Percentiles rank a stretch among this genome's conserved stretches.
Evolutionary conservation across 2,113 vertebrate species (phyloP).

Genomic region (Sander lucioperca): DNA sequence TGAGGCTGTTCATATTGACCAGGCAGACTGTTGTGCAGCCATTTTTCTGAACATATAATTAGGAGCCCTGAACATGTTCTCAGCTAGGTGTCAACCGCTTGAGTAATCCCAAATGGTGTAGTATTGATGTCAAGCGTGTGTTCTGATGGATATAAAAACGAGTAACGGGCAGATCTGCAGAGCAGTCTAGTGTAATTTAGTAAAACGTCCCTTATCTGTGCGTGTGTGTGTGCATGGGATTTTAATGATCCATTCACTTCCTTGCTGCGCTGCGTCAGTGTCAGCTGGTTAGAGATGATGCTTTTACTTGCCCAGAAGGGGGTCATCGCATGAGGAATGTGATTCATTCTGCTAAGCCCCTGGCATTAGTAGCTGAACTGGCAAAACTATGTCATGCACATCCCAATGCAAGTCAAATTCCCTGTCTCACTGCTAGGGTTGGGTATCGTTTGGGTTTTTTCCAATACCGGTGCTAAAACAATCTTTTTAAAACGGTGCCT

Average conservation of each 20-base stretch:
- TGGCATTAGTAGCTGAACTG: conserved; percentile 47
- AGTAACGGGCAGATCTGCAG: neutral
- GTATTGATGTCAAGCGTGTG: neutral
- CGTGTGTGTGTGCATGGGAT: conserved; percentile 6
- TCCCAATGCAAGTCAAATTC: neutral
- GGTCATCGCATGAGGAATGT: conserved; percentile 46
- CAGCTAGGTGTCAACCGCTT: neutral
- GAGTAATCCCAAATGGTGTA: neutral
- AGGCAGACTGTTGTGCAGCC: neutral
- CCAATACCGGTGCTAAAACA: too few species aligned
- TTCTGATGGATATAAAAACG: conserved; percentile 7
- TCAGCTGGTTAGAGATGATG: conserved; percentile 49
- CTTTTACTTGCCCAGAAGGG: conserved; percentile 40
- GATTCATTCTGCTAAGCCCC: conserved; percentile 45
- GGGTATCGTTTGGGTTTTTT: too few species aligned
- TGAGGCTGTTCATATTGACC: conserved; percentile 12
- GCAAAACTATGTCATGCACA: conserved; percentile 2
- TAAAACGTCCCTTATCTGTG: conserved; percentile 13
- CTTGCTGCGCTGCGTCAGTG: conserved; percentile 24
- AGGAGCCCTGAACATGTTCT: neutral
- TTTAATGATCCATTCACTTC: conserved; percentile 33
- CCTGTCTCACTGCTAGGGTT: neutral
- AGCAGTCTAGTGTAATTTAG: neutral
- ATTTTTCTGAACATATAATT: conserved; percentile 1
- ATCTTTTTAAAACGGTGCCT: too few species aligned